These are phyloP conservation scores for Protophormia terraenovae DNA, from an alignment of 2,888 invertebrate species.

Conservation along the genomic window DNA sequence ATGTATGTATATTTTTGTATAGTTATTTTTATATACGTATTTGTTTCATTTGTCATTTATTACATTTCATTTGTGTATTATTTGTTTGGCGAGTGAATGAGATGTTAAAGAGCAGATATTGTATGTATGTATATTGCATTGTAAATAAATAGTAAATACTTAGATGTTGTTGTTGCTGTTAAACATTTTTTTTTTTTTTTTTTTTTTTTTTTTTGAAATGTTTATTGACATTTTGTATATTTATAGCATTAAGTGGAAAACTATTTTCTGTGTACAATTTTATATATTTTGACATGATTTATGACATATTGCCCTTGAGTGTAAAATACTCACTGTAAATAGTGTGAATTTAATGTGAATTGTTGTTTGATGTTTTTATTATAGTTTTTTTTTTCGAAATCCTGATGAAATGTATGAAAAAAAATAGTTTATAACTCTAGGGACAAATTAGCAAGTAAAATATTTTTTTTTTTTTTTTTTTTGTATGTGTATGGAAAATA, in stretches of 20 bases:
- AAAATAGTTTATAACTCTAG: not conserved
- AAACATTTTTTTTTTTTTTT: too few relatives aligned
- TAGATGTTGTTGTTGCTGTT: not conserved
- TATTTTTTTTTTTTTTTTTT: not conserved
- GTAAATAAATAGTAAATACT: slow-evolving; percentile 7
- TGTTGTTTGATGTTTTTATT: not conserved
- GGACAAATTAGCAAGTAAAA: not conserved
- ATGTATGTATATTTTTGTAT: not conserved
- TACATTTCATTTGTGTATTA: not conserved
- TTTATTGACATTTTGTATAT: slow-evolving; percentile 34
- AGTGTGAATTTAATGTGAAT: not conserved
- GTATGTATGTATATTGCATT: too few relatives aligned
- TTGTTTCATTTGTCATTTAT: slow-evolving; percentile 5
- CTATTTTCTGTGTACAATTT: slow-evolving; percentile 9
- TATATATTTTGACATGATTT: slow-evolving; percentile 44
- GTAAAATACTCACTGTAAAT: not conserved
- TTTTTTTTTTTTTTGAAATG: slow-evolving; percentile 36
- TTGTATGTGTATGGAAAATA: not conserved
- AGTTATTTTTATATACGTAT: not conserved
- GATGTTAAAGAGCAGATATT: not conserved
- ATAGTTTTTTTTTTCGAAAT: not conserved
- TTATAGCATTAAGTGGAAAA: slow-evolving; percentile 42
- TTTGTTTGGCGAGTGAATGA: not conserved
- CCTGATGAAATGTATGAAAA: not conserved
- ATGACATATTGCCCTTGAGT: slow-evolving; percentile 54